Percentiles rank a stretch among this genome's conserved stretches.
phyloP scores from a whole-genome alignment of 2,113 vertebrate genomes.

The Scalopus aquaticus region DNA sequence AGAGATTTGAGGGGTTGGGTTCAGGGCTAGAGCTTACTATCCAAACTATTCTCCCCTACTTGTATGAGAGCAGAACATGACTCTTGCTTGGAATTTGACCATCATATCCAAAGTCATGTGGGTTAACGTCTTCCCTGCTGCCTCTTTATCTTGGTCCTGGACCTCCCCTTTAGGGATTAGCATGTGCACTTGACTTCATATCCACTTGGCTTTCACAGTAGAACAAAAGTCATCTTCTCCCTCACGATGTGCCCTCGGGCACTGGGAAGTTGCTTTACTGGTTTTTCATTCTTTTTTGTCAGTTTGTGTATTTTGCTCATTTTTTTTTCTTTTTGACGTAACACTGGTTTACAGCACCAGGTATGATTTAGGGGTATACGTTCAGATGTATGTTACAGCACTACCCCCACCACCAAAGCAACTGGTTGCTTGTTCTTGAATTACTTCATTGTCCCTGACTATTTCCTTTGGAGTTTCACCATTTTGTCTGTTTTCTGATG shows the following conservation, averaged over 20 bases:
- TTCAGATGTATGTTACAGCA: too few relatives aligned
- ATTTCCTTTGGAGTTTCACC: neutral
- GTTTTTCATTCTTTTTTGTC: neutral
- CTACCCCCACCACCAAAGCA: too few relatives aligned
- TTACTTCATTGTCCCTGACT: neutral
- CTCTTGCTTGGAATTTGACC: neutral
- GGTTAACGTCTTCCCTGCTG: accelerated
- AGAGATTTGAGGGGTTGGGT: neutral
- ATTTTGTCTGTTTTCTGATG: neutral
- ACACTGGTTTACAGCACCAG: too few relatives aligned
- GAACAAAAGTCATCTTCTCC: neutral
- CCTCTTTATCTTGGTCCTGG: accelerated
- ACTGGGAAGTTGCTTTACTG: neutral
- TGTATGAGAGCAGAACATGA: neutral
- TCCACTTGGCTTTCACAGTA: neutral
- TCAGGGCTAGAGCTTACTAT: neutral
- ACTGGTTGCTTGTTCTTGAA: neutral
- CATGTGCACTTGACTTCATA: neutral
- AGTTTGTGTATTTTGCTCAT: too few relatives aligned
- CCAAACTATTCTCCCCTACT: neutral
- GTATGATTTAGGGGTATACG: too few relatives aligned
- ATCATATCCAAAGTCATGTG: neutral
- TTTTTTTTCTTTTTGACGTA: too few relatives aligned
- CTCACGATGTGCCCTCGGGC: neutral
- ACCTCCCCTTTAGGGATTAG: neutral